Evolutionary conservation across 2,113 vertebrate genomes (phyloP), one percentile per base, ranked within the genome.

Genomic region (Saguinus imperator): DNA sequence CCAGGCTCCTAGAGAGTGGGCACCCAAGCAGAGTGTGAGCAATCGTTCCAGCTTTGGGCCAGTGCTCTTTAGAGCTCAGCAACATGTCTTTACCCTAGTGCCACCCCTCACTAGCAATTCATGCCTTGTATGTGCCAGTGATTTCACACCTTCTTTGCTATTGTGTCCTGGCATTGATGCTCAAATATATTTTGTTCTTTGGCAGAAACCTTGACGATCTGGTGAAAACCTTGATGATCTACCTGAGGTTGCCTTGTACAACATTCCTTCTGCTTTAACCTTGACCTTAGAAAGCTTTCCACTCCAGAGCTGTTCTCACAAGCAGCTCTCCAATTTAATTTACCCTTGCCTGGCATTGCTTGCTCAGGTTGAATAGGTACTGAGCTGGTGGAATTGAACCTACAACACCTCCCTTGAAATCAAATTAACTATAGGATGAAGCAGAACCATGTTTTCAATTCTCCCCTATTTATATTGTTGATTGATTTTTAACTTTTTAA

Each of bases 401-500:
- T 23, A 89, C 8, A 83, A 17, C 3, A 55, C 8, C 1, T 77
- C 70, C 81, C 55, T 81, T 72, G 73, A 95, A 91, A 83, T 89
- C 81, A 87, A 94, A 75, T 83, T 43, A 91, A 48, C 66, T n/a
- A 14, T 40, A 45, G 70, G 48, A 64, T 84, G 77, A 90, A 89
- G 32, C 77, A 17, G 73, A 82, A 87, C 27, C 3, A 40, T 72
- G 12, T 68, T 48, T 92, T 90, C 45, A 85, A 14, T 80, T 83
- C 32, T 94, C 21, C 25, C 85, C 40, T 58, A 73, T 88, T 77
- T 91, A 66, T 87, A 45, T 45, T 82, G 20, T 40, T 88, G 35
- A 66, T 43, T 85, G 37, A 81, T 89, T 52, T 96, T 83, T 32
- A 92, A 45, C n/a, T 86, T 86, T 52, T 89, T 55, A 89, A 93